phyloP scores from a whole-genome alignment of 2,113 vertebrate species.

The Psephotus haematonotus region DNA sequence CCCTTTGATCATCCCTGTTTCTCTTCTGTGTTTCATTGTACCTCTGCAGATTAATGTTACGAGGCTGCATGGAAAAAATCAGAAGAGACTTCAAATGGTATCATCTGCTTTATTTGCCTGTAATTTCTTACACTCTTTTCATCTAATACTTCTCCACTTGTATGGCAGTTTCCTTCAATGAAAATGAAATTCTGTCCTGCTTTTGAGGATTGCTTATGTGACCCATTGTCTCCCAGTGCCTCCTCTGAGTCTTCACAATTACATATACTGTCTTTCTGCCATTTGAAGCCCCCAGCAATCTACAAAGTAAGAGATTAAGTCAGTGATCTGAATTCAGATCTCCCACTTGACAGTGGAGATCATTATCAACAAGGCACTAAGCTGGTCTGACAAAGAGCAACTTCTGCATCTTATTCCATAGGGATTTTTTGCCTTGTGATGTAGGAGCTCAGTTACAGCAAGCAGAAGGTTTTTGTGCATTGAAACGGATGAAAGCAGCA shows the following conservation, averaged over 20 bases:
- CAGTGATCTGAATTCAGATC: constrained; percentile 21
- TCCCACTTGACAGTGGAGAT: neutral
- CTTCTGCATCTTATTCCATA: neutral
- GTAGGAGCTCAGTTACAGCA: neutral
- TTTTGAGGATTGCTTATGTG: neutral
- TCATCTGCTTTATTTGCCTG: neutral
- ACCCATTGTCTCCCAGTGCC: neutral
- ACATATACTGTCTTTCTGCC: neutral
- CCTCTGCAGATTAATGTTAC: neutral
- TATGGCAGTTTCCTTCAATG: neutral
- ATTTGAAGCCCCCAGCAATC: neutral
- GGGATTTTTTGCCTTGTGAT: neutral
- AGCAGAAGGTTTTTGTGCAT: neutral
- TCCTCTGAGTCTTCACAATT: neutral
- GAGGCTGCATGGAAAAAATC: neutral
- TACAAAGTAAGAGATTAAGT: constrained; percentile 1
- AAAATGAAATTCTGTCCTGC: neutral
- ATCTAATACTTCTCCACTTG: neutral
- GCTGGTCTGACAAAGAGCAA: neutral
- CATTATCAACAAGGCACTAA: neutral
- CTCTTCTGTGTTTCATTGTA: neutral
- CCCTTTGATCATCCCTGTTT: neutral
- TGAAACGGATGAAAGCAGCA: neutral
- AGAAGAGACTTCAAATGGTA: neutral
- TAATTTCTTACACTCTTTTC: neutral